phyloP scores from a whole-genome alignment of 2,113 vertebrate genomes.

The Microtus oregoni region DNA sequence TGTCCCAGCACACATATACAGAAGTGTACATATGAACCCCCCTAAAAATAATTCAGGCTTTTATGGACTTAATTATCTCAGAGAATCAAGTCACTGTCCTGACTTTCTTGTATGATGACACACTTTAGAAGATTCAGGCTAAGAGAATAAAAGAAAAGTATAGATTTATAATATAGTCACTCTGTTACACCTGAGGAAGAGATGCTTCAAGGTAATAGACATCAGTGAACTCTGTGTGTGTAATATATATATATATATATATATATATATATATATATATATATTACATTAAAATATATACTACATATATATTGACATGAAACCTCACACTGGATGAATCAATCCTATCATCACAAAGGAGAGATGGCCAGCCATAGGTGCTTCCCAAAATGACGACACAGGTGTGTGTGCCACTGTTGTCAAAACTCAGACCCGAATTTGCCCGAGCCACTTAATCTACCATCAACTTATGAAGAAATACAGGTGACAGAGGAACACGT shows the following conservation, averaged over 20 bases:
- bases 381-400: not conserved
- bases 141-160: too few species aligned
- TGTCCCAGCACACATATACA: not conserved
- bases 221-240: too few species aligned
- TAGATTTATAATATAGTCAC: too few species aligned
- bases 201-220: too few species aligned
- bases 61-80: not conserved
- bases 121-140: not conserved
- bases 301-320: too few species aligned
- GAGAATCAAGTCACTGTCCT: not conserved
- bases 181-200: too few species aligned
- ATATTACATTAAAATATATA: too few species aligned
- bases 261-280: too few species aligned
- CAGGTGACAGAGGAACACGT: not conserved
- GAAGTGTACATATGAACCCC: too few species aligned
- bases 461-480: not conserved
- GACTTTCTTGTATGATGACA: not conserved
- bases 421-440: not conserved
- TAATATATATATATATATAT: too few species aligned
- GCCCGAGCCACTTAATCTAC: not conserved
- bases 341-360: not conserved
- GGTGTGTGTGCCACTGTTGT: not conserved
- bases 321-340: not conserved
- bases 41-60: not conserved
- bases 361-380: not conserved